These are phyloP conservation scores for Bettongia penicillata DNA, from an alignment of 2,113 vertebrate genomes.

Conservation along the genomic window DNA sequence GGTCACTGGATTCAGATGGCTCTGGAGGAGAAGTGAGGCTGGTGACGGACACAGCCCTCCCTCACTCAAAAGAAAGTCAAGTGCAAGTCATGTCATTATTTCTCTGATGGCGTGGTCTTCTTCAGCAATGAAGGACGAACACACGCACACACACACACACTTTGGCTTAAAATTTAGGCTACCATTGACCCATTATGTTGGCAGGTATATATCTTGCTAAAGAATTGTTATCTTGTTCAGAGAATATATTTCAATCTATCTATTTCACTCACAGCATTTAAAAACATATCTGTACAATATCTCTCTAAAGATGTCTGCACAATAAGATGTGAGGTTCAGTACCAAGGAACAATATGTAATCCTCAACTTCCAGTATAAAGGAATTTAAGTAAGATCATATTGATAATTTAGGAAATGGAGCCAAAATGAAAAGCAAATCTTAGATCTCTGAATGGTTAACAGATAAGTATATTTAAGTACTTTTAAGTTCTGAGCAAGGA, in stretches of 20 bases:
- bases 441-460: neutral
- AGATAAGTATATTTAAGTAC: neutral
- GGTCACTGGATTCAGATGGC: no score
- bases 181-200: neutral
- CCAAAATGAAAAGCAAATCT: neutral
- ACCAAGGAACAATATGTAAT: neutral
- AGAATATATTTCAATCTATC: neutral
- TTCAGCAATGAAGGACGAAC: no score
- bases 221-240: neutral
- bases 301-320: neutral
- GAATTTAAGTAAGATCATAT: neutral
- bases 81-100: no score
- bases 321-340: neutral
- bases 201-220: neutral
- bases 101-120: no score
- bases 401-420: neutral
- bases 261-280: neutral
- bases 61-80: no score
- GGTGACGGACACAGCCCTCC: no score
- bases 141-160: no score
- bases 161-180: neutral
- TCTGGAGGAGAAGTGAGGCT: no score
- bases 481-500: neutral
- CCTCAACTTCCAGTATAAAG: neutral
- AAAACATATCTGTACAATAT: neutral